These are phyloP conservation scores for Lasioglossum morio DNA, from an alignment of 2,888 invertebrate species.

Conservation along the genomic window DNA sequence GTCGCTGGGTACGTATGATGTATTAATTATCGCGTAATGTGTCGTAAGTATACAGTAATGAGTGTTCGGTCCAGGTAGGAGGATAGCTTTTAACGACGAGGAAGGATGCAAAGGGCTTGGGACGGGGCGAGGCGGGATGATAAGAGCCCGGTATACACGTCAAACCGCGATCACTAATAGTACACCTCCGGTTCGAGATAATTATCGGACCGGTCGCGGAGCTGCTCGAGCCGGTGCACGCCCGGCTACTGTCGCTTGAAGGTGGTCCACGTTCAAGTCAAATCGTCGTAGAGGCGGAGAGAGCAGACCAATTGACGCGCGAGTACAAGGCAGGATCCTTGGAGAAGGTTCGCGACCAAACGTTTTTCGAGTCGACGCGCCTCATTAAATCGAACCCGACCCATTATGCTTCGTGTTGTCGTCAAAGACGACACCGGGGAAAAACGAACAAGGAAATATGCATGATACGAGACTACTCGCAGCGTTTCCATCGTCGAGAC, in stretches of 20 bases:
- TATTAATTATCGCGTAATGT: constrained; percentile 77
- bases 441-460: constrained; percentile 14
- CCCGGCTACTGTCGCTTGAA: constrained; percentile 39
- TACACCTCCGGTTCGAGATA: constrained; percentile 77
- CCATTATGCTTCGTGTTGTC: constrained; percentile 46
- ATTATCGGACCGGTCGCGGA: constrained; percentile 74
- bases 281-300: constrained; percentile 66
- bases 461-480: constrained; percentile 11
- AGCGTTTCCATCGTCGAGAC: not conserved
- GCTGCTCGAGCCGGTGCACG: constrained; percentile 45
- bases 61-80: constrained; percentile 59
- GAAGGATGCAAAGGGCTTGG: constrained; percentile 56
- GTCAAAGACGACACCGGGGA: not conserved
- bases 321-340: constrained; percentile 4
- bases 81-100: constrained; percentile 73
- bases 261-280: constrained; percentile 62
- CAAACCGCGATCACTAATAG: constrained; percentile 78
- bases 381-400: constrained; percentile 55
- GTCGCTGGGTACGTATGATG: constrained; percentile 58
- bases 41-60: constrained; percentile 72
- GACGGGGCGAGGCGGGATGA: constrained; percentile 48
- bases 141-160: constrained; percentile 72
- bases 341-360: constrained; percentile 23
- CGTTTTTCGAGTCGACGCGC: constrained; percentile 41
- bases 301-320: constrained; percentile 62